Conservation (phyloP, 1,140 invertebrate species). For the Lepidurus apus region DNA sequence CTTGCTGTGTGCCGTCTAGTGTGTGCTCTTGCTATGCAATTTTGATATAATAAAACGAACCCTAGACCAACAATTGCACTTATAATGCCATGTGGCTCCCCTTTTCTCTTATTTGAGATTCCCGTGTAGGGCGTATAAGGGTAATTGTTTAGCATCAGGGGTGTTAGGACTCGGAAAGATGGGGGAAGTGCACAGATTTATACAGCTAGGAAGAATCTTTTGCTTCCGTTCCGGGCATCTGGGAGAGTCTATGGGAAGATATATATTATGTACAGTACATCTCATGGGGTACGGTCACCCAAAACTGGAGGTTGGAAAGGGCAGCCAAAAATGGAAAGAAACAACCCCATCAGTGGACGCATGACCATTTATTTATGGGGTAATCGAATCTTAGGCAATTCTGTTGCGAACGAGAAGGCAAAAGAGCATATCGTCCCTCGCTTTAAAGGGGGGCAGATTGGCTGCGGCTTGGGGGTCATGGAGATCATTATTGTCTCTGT, state of each 20-base stretch:
- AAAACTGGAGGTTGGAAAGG: not conserved
- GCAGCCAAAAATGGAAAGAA: not conserved
- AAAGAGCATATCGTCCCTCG: not conserved
- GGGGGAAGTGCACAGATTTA: not conserved
- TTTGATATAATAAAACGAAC: constrained; percentile 11
- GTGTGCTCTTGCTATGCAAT: not conserved
- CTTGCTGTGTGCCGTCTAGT: not conserved
- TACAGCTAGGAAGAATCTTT: too few relatives aligned
- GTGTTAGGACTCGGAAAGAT: not conserved
- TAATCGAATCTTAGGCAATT: not conserved
- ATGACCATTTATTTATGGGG: constrained; percentile 11
- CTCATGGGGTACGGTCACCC: too few relatives aligned
- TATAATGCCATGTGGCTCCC: not conserved
- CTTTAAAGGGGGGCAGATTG: not conserved
- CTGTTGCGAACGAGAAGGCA: constrained; percentile 9
- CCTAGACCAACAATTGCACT: constrained; percentile 4
- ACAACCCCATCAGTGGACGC: constrained; percentile 8
- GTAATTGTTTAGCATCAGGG: not conserved
- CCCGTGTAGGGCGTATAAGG: not conserved
- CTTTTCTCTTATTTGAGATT: not conserved
- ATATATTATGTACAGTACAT: not conserved
- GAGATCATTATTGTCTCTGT: constrained; percentile 10
- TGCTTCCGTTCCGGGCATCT: not conserved
- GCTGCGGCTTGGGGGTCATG: not conserved
- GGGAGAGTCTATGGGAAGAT: not conserved